Evolutionary conservation across 2,797 vertebrate genomes (phyloP).

Genomic region (Oryzias sinensis): DNA sequence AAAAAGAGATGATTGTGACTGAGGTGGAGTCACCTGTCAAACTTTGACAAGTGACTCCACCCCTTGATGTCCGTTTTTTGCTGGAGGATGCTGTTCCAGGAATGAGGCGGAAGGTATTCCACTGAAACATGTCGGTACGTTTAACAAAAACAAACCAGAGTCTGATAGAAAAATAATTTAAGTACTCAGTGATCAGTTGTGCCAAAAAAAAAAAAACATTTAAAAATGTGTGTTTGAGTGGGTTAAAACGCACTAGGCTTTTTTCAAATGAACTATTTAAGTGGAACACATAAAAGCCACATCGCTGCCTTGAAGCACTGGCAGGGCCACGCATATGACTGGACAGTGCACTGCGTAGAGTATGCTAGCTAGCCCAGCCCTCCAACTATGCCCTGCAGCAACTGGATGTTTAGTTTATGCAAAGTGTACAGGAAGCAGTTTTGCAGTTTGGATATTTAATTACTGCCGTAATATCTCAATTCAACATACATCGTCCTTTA

Average conservation of each 20-base stretch:
- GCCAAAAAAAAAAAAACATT: too few species aligned
- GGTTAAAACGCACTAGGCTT: neutral
- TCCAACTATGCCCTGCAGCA: neutral
- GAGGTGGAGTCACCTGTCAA: too few species aligned
- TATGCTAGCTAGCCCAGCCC: too few species aligned
- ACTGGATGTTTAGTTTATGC: neutral
- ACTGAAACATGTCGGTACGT: too few species aligned
- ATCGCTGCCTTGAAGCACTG: constrained; percentile 7
- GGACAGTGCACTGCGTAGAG: neutral
- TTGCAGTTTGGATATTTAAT: neutral
- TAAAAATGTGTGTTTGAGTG: neutral
- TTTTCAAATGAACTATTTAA: constrained; percentile 14
- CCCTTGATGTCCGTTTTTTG: too few species aligned
- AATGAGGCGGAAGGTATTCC: too few species aligned
- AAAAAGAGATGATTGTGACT: too few species aligned
- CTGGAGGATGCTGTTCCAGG: too few species aligned
- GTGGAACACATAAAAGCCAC: constrained; percentile 4
- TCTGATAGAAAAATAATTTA: too few species aligned
- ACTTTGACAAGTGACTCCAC: too few species aligned
- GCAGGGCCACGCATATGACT: constrained; percentile 12
- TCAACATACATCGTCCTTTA: constrained; percentile 2
- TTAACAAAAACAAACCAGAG: too few species aligned
- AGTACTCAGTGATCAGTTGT: too few species aligned
- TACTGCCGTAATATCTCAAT: neutral
- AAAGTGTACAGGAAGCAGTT: neutral